Evolutionary conservation across 2,797 vertebrate species (phyloP).

Genomic region (Pangasius krempfi): DNA sequence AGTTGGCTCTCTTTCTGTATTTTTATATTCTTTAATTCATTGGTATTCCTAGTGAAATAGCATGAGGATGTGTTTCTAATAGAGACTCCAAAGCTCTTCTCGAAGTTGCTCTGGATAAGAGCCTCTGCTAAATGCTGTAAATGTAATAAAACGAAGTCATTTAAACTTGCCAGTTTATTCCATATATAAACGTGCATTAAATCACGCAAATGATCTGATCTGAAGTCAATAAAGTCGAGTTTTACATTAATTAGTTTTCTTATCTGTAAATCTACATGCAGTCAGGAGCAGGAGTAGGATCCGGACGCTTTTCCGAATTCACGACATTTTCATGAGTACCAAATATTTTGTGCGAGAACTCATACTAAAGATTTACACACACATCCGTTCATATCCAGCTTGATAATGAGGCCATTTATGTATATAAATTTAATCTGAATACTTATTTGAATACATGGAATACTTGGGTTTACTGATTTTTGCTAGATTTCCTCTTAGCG

Average conservation of each 20-base stretch:
- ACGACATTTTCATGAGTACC: too few species aligned
- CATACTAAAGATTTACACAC: neutral
- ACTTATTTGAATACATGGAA: neutral
- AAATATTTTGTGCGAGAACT: neutral
- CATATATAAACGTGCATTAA: too few species aligned
- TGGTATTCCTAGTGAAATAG: neutral
- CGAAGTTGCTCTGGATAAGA: neutral
- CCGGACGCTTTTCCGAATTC: neutral
- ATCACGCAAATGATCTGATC: neutral
- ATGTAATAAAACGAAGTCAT: neutral
- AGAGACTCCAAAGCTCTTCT: neutral
- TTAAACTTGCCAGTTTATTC: neutral
- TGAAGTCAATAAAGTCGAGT: neutral
- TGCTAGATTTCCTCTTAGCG: neutral
- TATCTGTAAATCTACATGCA: neutral
- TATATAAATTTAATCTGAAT: neutral
- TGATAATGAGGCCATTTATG: neutral
- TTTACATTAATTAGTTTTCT: neutral
- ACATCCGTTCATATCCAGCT: neutral
- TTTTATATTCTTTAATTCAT: neutral
- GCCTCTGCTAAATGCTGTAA: neutral
- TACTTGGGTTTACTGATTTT: neutral
- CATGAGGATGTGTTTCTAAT: neutral
- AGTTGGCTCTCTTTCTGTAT: neutral
- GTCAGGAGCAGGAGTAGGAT: neutral